Conservation (phyloP, 1,140 invertebrate genomes). For the Pollicipes pollicipes region DNA sequence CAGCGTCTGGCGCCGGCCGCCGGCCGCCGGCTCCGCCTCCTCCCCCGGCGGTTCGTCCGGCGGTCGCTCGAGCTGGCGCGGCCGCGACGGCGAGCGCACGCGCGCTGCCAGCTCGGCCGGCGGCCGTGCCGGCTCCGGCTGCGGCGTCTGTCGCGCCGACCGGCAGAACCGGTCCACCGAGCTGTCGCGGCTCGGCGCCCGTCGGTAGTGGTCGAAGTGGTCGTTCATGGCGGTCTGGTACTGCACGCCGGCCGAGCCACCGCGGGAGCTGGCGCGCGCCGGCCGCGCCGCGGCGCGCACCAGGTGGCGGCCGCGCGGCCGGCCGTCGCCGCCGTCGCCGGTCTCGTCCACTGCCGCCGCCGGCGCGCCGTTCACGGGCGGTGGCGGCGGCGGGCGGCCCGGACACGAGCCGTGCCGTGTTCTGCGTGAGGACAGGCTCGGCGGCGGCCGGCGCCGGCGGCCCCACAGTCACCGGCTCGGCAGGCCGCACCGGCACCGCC, state of each 20-base stretch:
- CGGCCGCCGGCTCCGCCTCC: conserved; percentile 20
- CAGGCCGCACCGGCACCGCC: conserved; percentile 22
- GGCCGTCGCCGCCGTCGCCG: conserved; percentile 14
- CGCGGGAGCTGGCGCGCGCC: not conserved
- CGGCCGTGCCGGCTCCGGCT: conserved; percentile 10
- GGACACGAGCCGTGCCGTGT: too few species aligned
- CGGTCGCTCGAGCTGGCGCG: conserved; percentile 20
- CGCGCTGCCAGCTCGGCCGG: conserved; percentile 12
- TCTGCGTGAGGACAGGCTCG: not conserved
- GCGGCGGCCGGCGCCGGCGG: conserved; percentile 21
- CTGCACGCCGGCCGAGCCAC: not conserved
- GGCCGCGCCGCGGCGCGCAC: conserved; percentile 8
- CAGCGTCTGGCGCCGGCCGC: not conserved
- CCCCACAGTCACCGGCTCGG: conserved; percentile 25
- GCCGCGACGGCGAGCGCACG: conserved; percentile 14
- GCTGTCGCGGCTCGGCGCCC: conserved; percentile 64
- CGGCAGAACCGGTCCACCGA: conserved; percentile 54
- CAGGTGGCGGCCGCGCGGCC: conserved; percentile 15
- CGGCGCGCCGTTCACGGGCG: not conserved
- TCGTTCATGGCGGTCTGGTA: conserved; percentile 31
- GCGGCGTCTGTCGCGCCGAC: conserved; percentile 16
- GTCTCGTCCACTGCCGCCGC: conserved; percentile 13
- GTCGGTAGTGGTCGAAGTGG: conserved; percentile 74
- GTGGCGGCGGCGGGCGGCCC: too few species aligned
- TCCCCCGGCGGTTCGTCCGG: conserved; percentile 30